A percentile compares a stretch with the other conserved stretches of the same genome.
Conservation (phyloP, 92 coral and sea anemone genomes). For the Isaurus tuberculatus region DNA sequence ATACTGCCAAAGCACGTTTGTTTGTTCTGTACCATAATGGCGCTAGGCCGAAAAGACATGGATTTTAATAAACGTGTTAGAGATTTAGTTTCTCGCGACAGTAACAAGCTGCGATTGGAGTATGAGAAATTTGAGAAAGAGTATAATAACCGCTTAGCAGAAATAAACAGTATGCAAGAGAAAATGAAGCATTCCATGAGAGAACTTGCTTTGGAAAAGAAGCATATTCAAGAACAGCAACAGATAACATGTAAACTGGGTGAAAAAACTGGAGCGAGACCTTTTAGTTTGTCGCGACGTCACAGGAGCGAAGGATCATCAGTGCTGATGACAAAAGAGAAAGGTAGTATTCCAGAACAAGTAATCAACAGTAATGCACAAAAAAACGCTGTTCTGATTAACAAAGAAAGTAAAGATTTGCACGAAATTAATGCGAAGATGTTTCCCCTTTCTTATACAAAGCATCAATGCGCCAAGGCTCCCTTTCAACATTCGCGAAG, state of each 20-base stretch:
- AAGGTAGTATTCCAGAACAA: constrained; percentile 11
- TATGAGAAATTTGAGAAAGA: constrained; percentile 75
- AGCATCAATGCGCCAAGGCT: neutral
- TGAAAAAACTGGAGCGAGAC: neutral
- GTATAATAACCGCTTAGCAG: constrained; percentile 76
- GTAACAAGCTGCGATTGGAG: constrained; percentile 61
- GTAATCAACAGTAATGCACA: neutral
- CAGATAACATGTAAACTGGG: neutral
- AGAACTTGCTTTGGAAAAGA: constrained; percentile 68
- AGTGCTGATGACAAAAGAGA: neutral
- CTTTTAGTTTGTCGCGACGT: neutral
- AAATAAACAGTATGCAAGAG: constrained; percentile 85
- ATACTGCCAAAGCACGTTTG: neutral
- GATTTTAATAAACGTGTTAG: constrained; percentile 85
- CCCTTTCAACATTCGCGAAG: neutral
- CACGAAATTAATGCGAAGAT: neutral
- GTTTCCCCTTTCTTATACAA: neutral
- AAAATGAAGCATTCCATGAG: constrained; percentile 83
- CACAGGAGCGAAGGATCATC: constrained; percentile 18
- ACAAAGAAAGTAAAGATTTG: neutral
- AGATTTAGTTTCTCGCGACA: constrained; percentile 78
- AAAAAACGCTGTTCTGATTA: neutral
- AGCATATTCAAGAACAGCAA: constrained; percentile 50
- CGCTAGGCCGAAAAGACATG: constrained; percentile 57
- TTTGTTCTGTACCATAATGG: constrained; percentile 27